Evolutionary conservation across 1,140 invertebrate species (phyloP).

Genomic region (Solenopsis invicta): DNA sequence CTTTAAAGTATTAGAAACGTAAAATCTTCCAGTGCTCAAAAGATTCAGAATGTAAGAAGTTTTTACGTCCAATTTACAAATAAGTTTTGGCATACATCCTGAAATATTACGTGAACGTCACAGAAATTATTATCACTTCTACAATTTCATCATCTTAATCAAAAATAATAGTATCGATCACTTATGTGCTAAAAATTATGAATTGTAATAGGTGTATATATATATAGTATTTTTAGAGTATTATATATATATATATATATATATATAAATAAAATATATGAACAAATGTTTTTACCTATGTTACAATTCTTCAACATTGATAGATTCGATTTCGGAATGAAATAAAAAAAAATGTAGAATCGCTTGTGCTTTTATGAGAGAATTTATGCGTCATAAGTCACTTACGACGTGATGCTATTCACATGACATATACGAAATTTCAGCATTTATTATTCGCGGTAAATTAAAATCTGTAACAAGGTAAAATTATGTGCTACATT

Average conservation of each 20-base stretch:
- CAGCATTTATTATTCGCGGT: background rate
- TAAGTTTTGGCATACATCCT: background rate
- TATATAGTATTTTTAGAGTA: background rate
- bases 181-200: background rate
- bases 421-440: slow-evolving; percentile 2
- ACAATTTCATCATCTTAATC: background rate
- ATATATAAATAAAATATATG: slow-evolving; percentile 54
- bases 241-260: slow-evolving; percentile 14
- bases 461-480: slow-evolving; percentile 18
- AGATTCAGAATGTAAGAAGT: background rate
- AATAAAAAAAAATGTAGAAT: slow-evolving; percentile 17
- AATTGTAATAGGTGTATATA: background rate
- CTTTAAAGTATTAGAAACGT: background rate
- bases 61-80: slow-evolving; percentile 10
- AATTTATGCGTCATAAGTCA: background rate
- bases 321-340: slow-evolving; percentile 34
- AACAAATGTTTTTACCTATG: slow-evolving; percentile 38
- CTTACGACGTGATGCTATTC: background rate
- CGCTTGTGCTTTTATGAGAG: slow-evolving; percentile 1
- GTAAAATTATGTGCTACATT: slow-evolving; percentile 11
- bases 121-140: background rate
- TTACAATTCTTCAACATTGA: slow-evolving; percentile 61
- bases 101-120: background rate
- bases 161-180: slow-evolving; percentile 22
- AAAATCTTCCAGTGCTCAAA: background rate